A percentile compares a stretch with the other conserved stretches of the same genome.
phyloP scores from a whole-genome alignment of 1,140 invertebrate species.

The Hyles vespertilio region DNA sequence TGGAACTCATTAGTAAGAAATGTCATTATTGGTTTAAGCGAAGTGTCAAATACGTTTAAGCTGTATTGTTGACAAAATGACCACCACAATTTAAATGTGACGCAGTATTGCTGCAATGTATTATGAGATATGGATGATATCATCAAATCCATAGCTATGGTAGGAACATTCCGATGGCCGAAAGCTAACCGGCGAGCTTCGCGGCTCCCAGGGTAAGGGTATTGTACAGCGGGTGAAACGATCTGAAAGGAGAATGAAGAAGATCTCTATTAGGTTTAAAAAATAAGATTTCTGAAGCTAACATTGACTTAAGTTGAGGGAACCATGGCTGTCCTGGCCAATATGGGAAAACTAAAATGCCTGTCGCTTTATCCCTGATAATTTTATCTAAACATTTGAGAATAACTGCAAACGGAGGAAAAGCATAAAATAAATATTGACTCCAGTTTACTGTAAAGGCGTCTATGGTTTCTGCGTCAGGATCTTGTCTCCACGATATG shows the following conservation, averaged over 20 bases:
- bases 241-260: constrained; percentile 14
- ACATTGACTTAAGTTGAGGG: constrained; percentile 22
- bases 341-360: constrained; percentile 15
- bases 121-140: constrained; percentile 1
- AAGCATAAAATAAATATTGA: constrained; percentile 23
- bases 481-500: constrained; percentile 9
- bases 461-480: constrained; percentile 19
- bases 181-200: constrained; percentile 21
- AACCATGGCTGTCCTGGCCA: constrained; percentile 34
- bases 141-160: background rate
- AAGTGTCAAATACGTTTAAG: background rate
- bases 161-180: too few relatives aligned
- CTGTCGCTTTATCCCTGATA: constrained; percentile 10
- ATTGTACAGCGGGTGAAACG: constrained; percentile 15
- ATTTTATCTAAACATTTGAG: constrained; percentile 21
- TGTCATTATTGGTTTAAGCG: too few relatives aligned
- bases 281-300: constrained; percentile 21
- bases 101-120: constrained; percentile 6
- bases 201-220: constrained; percentile 30
- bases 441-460: constrained; percentile 28
- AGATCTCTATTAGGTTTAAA: constrained; percentile 22
- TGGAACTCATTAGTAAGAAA: too few relatives aligned
- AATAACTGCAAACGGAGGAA: constrained; percentile 27
- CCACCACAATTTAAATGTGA: constrained; percentile 4
- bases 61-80: background rate